Evolutionary conservation across 2,113 vertebrate genomes (phyloP).

Genomic region (Aramus guarauna): DNA sequence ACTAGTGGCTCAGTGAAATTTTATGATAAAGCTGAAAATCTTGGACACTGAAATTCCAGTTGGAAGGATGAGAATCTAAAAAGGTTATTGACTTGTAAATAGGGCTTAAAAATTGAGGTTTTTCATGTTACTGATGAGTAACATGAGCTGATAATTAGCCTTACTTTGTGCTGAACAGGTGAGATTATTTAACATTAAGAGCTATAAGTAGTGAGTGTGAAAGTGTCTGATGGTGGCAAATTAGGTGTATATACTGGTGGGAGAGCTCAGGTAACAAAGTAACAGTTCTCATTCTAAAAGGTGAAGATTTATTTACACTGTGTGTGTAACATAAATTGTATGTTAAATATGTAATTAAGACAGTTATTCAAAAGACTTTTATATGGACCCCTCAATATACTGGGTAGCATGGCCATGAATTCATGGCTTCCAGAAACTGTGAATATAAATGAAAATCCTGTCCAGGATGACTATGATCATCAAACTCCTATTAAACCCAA

Average conservation of each 20-base stretch:
- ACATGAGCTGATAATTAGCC: not conserved
- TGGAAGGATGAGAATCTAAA: not conserved
- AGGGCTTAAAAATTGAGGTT: fast-evolving
- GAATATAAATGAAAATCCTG: not conserved
- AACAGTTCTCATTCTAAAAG: not conserved
- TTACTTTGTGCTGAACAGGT: not conserved
- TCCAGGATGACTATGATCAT: not conserved
- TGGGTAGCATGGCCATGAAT: not conserved
- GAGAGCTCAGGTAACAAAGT: not conserved
- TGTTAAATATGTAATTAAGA: too few species aligned
- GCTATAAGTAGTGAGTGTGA: not conserved
- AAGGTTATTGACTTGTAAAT: not conserved
- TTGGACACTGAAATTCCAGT: fast-evolving
- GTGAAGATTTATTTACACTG: fast-evolving
- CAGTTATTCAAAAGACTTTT: not conserved
- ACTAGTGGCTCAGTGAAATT: not conserved
- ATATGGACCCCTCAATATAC: not conserved
- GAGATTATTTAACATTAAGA: not conserved
- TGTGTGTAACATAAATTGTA: not conserved
- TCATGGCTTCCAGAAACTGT: not conserved
- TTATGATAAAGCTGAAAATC: not conserved
- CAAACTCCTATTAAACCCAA: not conserved
- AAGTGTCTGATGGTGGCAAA: not conserved
- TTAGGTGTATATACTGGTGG: not conserved
- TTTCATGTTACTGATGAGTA: fast-evolving